Percentiles rank a stretch among this genome's conserved stretches.
phyloP scores from a whole-genome alignment of 2,113 vertebrate genomes.

The Barnardius zonarius region DNA sequence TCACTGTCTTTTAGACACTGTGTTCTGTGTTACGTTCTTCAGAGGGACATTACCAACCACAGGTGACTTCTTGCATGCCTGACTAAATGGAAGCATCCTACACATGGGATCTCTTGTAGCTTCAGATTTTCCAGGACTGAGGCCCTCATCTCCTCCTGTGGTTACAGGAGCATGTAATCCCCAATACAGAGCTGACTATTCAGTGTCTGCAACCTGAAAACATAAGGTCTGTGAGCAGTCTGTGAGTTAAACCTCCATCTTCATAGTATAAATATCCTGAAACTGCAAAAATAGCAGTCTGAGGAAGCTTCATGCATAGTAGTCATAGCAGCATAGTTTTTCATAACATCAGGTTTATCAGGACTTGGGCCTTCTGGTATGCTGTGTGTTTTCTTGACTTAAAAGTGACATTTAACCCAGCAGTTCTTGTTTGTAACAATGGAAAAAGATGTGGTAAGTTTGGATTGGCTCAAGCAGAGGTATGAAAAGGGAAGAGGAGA shows the following conservation, averaged over 20 bases:
- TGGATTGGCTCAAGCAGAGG: background rate
- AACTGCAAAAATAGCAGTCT: background rate
- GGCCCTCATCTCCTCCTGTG: background rate
- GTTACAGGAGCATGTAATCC: background rate
- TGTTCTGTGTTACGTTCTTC: background rate
- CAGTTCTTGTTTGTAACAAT: background rate
- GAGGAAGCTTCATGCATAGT: background rate
- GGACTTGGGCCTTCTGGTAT: background rate
- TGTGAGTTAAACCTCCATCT: background rate
- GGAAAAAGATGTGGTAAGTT: background rate
- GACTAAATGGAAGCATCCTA: background rate
- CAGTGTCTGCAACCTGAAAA: background rate
- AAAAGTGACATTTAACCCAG: background rate
- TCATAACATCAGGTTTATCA: background rate
- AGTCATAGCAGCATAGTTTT: background rate
- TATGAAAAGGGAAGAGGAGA: background rate
- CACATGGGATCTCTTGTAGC: background rate
- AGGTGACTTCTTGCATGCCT: background rate
- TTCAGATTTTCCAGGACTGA: background rate
- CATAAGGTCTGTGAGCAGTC: background rate
- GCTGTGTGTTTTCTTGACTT: background rate
- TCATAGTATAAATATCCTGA: background rate
- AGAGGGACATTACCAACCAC: background rate
- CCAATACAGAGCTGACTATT: background rate
- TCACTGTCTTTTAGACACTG: background rate